Evolutionary conservation across 2,888 invertebrate genomes (phyloP).

Genomic region (Tetramorium bicarinatum): DNA sequence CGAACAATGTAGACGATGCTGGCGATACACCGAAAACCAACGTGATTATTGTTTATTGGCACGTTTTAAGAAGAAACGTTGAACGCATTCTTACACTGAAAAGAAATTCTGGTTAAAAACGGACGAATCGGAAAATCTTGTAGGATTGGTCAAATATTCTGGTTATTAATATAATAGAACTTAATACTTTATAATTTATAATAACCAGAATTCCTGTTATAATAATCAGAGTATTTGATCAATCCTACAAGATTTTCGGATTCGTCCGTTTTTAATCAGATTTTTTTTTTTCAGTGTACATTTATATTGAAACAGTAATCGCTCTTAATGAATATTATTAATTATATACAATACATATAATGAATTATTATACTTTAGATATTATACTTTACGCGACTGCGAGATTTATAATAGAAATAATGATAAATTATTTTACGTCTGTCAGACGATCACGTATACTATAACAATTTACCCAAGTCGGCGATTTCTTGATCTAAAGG

Average conservation of each 20-base stretch:
- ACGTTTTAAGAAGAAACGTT: not conserved
- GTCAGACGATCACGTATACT: not conserved
- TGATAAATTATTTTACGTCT: not conserved
- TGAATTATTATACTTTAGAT: not conserved
- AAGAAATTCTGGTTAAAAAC: too few species aligned
- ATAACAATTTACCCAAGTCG: conserved; percentile 9
- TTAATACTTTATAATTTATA: too few species aligned
- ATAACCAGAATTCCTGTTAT: too few species aligned
- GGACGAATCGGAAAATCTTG: too few species aligned
- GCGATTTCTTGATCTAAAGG: not conserved
- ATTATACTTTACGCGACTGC: not conserved
- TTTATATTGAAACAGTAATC: too few species aligned
- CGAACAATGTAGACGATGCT: conserved; percentile 31
- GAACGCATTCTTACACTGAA: not conserved
- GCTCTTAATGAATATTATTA: not conserved
- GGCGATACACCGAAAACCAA: conserved; percentile 1
- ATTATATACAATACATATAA: not conserved
- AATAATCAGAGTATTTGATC: too few species aligned
- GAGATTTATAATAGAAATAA: not conserved
- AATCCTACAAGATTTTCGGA: too few species aligned
- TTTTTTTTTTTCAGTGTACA: too few species aligned
- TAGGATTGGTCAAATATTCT: too few species aligned
- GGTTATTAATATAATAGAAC: too few species aligned
- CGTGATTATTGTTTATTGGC: not conserved
- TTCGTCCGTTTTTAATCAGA: too few species aligned